These are phyloP conservation scores for Melanotus villosus DNA, from an alignment of 2,888 invertebrate genomes.

Conservation along the genomic window DNA sequence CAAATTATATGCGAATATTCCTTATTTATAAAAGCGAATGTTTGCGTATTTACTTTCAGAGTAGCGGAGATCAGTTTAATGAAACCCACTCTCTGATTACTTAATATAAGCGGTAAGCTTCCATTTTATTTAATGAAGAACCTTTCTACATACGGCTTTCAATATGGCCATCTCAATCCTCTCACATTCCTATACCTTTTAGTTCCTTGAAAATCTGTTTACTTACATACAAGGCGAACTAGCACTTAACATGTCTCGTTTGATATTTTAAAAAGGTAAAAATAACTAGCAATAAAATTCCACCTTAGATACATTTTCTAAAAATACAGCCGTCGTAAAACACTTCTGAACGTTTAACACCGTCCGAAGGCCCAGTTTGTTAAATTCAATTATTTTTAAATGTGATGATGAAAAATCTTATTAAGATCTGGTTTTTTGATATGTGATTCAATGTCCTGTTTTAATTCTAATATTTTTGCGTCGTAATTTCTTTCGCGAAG, in stretches of 20 bases:
- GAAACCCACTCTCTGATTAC: conserved; percentile 18
- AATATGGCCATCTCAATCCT: not conserved
- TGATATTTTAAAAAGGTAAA: not conserved
- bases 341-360: too few species aligned
- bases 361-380: too few species aligned
- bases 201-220: too few species aligned
- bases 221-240: too few species aligned
- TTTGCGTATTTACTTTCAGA: conserved; percentile 9
- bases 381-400: too few species aligned
- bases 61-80: conserved; percentile 14
- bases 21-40: conserved; percentile 15
- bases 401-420: too few species aligned
- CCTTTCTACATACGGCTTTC: conserved; percentile 3
- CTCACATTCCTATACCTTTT: not conserved
- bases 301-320: too few species aligned
- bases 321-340: too few species aligned
- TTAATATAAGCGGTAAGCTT: conserved; percentile 25
- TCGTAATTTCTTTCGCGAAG: not conserved
- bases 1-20: not conserved
- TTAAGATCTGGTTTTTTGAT: too few species aligned
- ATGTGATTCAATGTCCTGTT: not conserved
- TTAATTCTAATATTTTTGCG: not conserved
- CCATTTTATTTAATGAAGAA: conserved; percentile 28
- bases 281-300: too few species aligned
- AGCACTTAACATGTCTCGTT: not conserved